These are phyloP conservation scores for Pristionchus entomophagus DNA, from an alignment of 2,888 invertebrate species.

Conservation along the genomic window DNA sequence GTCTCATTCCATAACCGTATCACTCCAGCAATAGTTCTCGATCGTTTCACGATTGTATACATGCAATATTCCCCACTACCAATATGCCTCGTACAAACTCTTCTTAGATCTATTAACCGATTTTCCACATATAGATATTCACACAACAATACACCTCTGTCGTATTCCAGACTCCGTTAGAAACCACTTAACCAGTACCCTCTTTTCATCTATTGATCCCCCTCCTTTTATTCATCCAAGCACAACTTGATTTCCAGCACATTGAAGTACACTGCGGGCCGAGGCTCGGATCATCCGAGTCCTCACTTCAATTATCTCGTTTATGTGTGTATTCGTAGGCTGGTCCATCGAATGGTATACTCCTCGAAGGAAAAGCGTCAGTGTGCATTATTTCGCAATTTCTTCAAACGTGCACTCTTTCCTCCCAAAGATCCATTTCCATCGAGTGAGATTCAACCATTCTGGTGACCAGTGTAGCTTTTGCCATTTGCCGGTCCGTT, in stretches of 20 bases:
- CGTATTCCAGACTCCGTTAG: no score
- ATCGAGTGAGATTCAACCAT: not conserved
- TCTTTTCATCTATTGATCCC: not conserved
- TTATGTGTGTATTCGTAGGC: not conserved
- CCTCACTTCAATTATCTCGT: not conserved
- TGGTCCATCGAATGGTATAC: not conserved
- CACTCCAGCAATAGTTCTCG: not conserved
- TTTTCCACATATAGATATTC: no score
- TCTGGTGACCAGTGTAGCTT: not conserved
- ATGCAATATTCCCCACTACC: not conserved
- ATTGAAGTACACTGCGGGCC: conserved; percentile 30
- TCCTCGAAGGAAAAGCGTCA: not conserved
- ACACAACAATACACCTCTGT: no score
- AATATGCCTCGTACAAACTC: no score
- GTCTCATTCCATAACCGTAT: not conserved
- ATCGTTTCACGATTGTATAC: no score
- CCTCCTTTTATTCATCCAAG: not conserved
- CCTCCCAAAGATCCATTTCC: not conserved
- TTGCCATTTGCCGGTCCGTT: not conserved
- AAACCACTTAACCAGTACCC: not conserved
- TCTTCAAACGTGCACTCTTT: not conserved
- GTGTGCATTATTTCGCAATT: not conserved
- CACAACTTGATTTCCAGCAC: not conserved
- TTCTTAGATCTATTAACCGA: no score
- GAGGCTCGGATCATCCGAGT: conserved; percentile 4